A percentile compares a stretch with the other conserved stretches of the same genome.
Evolutionary conservation across 2,797 vertebrate species (phyloP).

Genomic region (Pseudochirops corinnae): DNA sequence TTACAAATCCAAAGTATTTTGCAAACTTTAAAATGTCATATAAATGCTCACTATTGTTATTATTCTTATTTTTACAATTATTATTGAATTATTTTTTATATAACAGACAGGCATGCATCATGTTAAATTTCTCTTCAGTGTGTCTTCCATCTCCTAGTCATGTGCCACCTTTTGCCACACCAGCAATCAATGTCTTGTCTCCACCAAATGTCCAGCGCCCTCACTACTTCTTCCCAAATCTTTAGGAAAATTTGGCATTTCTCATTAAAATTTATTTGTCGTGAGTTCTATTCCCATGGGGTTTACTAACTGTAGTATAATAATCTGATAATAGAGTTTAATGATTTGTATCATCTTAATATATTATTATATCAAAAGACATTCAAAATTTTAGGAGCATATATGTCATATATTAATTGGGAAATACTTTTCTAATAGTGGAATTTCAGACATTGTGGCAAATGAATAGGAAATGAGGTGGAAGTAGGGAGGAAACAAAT

Average conservation of each 20-base stretch:
- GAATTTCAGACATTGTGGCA: background rate
- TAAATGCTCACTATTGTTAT: background rate
- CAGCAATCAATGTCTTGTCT: background rate
- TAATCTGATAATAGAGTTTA: conserved; percentile 1
- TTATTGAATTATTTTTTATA: background rate
- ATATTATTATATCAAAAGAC: background rate
- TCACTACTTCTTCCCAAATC: background rate
- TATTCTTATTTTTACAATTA: background rate
- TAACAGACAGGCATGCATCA: background rate
- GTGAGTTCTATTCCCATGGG: background rate
- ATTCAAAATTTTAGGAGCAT: conserved; percentile 3
- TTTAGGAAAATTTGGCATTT: background rate
- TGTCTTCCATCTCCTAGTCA: background rate
- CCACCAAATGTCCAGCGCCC: background rate
- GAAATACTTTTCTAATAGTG: background rate
- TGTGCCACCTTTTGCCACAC: background rate
- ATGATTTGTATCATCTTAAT: background rate
- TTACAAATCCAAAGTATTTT: background rate
- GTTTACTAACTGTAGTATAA: background rate
- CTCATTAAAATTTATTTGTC: background rate
- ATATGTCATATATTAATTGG: background rate
- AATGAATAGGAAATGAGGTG: background rate
- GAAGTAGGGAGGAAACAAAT: background rate
- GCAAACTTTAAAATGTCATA: background rate
- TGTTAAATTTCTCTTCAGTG: background rate